Percentiles rank a stretch among this genome's conserved stretches.
Conservation (phyloP, 2,113 vertebrate species). For the Aviceda subcristata region DNA sequence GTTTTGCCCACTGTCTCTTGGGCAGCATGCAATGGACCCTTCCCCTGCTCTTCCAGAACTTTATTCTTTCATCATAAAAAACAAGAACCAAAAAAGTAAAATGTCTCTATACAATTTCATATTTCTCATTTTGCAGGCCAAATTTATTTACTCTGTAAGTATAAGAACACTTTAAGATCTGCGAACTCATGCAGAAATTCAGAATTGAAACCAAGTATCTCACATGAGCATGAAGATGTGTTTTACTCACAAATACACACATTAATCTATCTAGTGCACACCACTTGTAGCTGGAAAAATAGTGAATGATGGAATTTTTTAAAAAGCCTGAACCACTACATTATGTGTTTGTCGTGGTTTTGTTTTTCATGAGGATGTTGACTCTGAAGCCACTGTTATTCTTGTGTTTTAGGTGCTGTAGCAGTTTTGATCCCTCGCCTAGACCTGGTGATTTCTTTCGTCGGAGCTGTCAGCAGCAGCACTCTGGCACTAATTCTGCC, state of each 20-base stretch:
- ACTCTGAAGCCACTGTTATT: background rate
- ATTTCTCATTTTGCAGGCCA: background rate
- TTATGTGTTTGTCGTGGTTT: background rate
- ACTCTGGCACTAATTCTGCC: constrained; percentile 85
- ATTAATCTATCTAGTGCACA: background rate
- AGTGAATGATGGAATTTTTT: background rate
- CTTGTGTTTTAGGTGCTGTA: constrained; percentile 70
- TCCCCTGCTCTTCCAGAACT: background rate
- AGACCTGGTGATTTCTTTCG: constrained; percentile 86
- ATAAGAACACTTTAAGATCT: background rate
- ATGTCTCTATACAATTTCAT: background rate
- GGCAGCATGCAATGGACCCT: background rate
- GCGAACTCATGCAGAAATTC: background rate
- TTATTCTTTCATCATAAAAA: background rate
- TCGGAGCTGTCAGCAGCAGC: constrained; percentile 86
- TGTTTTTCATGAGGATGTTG: background rate
- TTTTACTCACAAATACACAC: background rate
- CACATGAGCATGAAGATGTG: background rate
- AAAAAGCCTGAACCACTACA: background rate
- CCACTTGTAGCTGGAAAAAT: background rate
- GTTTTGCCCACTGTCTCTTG: background rate
- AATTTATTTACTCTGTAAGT: background rate
- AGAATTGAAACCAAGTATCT: background rate
- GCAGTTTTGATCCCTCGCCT: constrained; percentile 82
- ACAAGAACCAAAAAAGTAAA: background rate